phyloP scores from a whole-genome alignment of 2,888 invertebrate species.

The Papilio gigon region DNA sequence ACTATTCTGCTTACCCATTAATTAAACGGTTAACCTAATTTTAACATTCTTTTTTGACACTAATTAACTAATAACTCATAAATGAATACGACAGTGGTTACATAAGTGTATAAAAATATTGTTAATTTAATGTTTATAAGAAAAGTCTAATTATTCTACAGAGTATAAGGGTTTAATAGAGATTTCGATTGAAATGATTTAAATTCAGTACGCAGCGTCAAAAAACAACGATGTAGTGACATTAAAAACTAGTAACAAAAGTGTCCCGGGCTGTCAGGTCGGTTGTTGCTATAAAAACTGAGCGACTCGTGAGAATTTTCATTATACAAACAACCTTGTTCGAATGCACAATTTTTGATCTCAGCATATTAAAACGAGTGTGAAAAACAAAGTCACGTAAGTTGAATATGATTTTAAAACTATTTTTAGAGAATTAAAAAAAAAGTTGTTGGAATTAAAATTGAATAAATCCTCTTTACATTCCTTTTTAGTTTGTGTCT shows the following conservation, averaged over 20 bases:
- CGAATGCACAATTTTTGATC: slow-evolving; percentile 22
- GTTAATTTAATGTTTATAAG: too few relatives aligned
- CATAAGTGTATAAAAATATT: too few relatives aligned
- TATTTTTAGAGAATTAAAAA: too few relatives aligned
- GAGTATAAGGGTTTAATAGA: too few relatives aligned
- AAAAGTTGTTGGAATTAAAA: too few relatives aligned
- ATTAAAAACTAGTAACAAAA: slow-evolving; percentile 13
- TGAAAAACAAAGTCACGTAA: slow-evolving; percentile 18
- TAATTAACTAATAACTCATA: too few relatives aligned
- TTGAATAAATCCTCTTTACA: too few relatives aligned
- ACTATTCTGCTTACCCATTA: too few relatives aligned
- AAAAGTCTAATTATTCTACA: too few relatives aligned
- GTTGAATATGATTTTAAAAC: slow-evolving; percentile 21
- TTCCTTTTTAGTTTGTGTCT: not conserved
- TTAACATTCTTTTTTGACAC: too few relatives aligned
- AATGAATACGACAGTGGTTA: too few relatives aligned
- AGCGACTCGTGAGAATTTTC: slow-evolving; percentile 10
- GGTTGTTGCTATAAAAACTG: slow-evolving; percentile 25
- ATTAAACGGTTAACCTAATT: too few relatives aligned
- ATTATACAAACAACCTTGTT: slow-evolving; percentile 25
- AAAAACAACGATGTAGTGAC: not conserved
- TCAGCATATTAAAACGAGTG: slow-evolving; percentile 10
- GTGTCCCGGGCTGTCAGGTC: not conserved
- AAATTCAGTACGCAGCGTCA: not conserved
- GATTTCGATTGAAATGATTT: not conserved